Evolutionary conservation across 1,140 invertebrate species (phyloP), one percentile per base, ranked within the genome.

Genomic region (Rhagoletis zephyria): DNA sequence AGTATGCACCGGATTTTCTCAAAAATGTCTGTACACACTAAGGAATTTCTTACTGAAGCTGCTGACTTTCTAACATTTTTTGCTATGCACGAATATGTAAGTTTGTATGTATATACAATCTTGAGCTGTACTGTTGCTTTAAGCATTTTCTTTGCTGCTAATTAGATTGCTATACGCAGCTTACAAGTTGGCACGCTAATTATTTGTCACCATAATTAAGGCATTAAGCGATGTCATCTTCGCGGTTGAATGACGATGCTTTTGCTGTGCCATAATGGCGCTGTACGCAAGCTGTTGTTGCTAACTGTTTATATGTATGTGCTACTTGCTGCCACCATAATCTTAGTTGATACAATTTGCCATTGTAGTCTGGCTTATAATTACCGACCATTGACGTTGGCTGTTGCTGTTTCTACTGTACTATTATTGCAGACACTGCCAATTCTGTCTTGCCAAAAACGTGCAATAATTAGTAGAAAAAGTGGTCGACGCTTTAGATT

Each of bases 141-240:
- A 1, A 1, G 48, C 16, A 42, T 59, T 56, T 30, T 2, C 48
- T 19, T 81, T 56, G 48, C 45, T 51, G 16, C 42, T 81, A 81
- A 81, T 81, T 81, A 81, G 74, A 56, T 81, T 81, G 19, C 74
- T 56, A 48, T 42, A 30, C 30, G 48, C 48, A 45, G 48, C 48
- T 30, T 51, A 81, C 45, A 56, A 81, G 56, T 81, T 56, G 74
- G 16, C 74, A 56, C 74, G 74, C 74, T 81, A 81, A 81, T 81
- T 81, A 81, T 56, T 56, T 81, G 74, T 56, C 48, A 81, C 74
- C 74, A 81, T 81, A 81, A 81, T 81, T 81, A 81, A 30, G 74
- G 48, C 19, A 51, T 56, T 81, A 81, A 56, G 16, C 74, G 48
- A 12, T 56, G 74, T 56, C 74, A 81, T 81, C 74, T 81, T 81